Percentiles rank a stretch among this genome's conserved stretches.
phyloP scores from a whole-genome alignment of 2,113 vertebrate genomes.

The Thymallus thymallus region DNA sequence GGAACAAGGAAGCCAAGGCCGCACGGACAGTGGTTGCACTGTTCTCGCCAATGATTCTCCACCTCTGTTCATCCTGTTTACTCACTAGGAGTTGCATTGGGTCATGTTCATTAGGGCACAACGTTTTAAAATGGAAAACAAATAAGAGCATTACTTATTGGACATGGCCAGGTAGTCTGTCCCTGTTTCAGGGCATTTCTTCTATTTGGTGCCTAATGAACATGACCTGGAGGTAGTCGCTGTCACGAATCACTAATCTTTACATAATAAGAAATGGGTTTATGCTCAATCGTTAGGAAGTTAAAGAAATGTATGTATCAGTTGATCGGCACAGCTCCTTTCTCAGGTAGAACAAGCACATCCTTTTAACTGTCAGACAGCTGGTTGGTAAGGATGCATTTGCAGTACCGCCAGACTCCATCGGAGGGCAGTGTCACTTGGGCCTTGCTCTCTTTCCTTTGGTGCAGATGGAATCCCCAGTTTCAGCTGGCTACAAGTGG shows the following conservation, averaged over 20 bases:
- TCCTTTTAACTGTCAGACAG: not conserved
- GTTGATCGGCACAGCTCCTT: not conserved
- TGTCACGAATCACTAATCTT: too few relatives aligned
- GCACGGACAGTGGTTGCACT: constrained; percentile 51
- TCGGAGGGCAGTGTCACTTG: constrained; percentile 33
- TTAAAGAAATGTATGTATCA: not conserved
- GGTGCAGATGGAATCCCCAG: constrained; percentile 24
- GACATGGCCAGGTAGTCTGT: too few relatives aligned
- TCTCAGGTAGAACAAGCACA: not conserved
- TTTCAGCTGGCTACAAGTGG: constrained; percentile 39
- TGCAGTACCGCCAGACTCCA: not conserved
- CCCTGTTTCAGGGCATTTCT: too few relatives aligned
- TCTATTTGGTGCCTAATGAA: too few relatives aligned
- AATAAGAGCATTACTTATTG: not conserved
- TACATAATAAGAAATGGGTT: not conserved
- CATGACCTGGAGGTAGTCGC: too few relatives aligned
- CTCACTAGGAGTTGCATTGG: not conserved
- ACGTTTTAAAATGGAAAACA: not conserved
- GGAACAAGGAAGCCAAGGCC: not conserved
- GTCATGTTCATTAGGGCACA: not conserved
- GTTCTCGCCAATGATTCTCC: constrained; percentile 60
- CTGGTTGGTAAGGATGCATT: not conserved
- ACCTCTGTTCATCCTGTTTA: constrained; percentile 34
- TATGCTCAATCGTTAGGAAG: not conserved
- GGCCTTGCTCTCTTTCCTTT: constrained; percentile 55